Evolutionary conservation across 1,140 invertebrate species (phyloP), one percentile per base, ranked within the genome.

Genomic region (Vanessa tameamea): DNA sequence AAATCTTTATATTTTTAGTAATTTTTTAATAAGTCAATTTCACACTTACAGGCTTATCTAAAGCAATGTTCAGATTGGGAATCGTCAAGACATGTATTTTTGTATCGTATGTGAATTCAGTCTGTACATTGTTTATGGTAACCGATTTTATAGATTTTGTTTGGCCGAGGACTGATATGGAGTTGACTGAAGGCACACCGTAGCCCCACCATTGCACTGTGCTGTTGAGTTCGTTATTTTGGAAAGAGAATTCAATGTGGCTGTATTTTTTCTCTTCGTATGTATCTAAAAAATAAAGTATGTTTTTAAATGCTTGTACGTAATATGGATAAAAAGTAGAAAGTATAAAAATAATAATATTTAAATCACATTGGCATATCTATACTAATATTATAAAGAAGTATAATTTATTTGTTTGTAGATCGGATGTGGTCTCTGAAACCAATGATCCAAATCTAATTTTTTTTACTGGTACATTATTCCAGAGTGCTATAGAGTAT

Each of bases 231-330:
- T 85, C 89, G 43, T 93, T 92, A 48, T 94, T 84, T 31, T 91
- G 82, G 14, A 94, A 83, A 0, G 77, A 76, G 80, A 96, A 96
- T 14, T 92, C 85, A 20, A 95, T 89, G 78, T 95, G 91, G 48
- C 93, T 93, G 88, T 95, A 96, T 78, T 94, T 92, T 64, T 93
- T 92, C 67, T 94, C 93, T 76, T 95, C 92, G 75, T 95, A 93
- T 1, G 94, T 93, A 85, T 95, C 95, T 96, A 86, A 81, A 89
- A 90, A 61, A 48, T 53, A 80, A 73, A 67, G 47, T 78, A 64
- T 73, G 14, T 15, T 51, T 4, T 37, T 37, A 7, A 5, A 37
- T 4, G 0, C 3, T 5, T 37, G 7, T 37, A 37, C 31, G 2
- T 37, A 37, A 37, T 7, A 20, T 20, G 20, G 31, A 1, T 1